Evolutionary conservation across 2,797 vertebrate genomes (phyloP).

Genomic region (Ctenochaetus hawaiiensis): DNA sequence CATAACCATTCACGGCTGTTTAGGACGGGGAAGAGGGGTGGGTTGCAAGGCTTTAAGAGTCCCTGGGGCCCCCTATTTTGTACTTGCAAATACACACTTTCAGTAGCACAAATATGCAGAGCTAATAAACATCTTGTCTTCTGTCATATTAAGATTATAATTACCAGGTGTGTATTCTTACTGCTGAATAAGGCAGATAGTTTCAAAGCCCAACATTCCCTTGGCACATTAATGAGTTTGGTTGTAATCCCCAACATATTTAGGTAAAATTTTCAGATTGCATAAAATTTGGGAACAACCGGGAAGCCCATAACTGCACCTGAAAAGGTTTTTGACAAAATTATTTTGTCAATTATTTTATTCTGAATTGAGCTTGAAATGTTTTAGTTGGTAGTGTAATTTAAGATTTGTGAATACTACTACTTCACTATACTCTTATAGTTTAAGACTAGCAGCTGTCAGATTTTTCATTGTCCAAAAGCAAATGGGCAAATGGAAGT

Average conservation of each 20-base stretch:
- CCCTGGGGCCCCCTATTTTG: constrained; percentile 74
- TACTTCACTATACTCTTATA: not conserved
- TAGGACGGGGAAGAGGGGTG: constrained; percentile 71
- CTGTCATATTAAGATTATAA: constrained; percentile 73
- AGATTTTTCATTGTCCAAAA: constrained; percentile 37
- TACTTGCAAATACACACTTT: constrained; percentile 75
- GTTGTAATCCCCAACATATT: constrained; percentile 14
- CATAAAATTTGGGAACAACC: constrained; percentile 2
- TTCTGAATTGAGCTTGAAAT: not conserved
- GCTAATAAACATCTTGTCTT: constrained; percentile 77
- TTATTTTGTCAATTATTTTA: not conserved
- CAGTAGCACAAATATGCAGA: constrained; percentile 71
- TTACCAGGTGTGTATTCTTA: constrained; percentile 48
- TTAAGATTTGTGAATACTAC: not conserved
- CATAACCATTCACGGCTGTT: constrained; percentile 92
- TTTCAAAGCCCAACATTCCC: constrained; percentile 23
- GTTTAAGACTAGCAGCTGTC: constrained; percentile 20
- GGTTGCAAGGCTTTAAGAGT: constrained; percentile 68
- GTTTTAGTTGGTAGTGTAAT: not conserved
- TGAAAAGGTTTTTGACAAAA: constrained; percentile 4
- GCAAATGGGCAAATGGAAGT: constrained; percentile 55
- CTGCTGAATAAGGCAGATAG: constrained; percentile 17
- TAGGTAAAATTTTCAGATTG: constrained; percentile 16
- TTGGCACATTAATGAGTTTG: constrained; percentile 29
- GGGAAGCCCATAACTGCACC: not conserved